Percentiles rank a stretch among this genome's conserved stretches.
These are phyloP conservation scores for Sigmodon hispidus DNA, from an alignment of 2,113 vertebrate species.

Conservation along the genomic window DNA sequence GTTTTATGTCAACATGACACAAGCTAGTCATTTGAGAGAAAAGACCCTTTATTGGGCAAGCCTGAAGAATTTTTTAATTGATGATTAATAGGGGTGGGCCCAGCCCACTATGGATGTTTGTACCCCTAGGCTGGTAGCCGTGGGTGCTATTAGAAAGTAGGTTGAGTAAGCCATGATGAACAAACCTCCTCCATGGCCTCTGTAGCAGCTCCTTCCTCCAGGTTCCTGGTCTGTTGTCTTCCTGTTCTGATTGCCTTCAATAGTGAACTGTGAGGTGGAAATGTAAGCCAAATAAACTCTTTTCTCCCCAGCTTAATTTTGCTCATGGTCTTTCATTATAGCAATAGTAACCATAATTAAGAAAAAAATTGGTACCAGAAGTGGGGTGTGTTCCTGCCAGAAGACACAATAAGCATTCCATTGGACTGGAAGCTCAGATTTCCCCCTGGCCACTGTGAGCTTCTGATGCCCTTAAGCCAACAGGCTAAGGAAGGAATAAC, in stretches of 20 bases:
- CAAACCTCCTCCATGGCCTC: background rate
- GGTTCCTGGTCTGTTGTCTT: background rate
- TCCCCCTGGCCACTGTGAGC: background rate
- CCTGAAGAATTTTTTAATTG: background rate
- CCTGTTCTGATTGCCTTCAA: background rate
- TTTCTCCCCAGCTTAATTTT: background rate
- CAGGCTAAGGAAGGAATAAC: background rate
- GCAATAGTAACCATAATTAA: background rate
- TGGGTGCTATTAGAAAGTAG: background rate
- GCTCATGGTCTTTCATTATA: background rate
- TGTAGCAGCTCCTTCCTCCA: background rate
- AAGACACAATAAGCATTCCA: background rate
- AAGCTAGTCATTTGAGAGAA: background rate
- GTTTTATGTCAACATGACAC: background rate
- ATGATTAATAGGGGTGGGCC: background rate
- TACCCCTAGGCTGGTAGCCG: background rate
- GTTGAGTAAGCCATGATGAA: background rate
- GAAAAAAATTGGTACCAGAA: background rate
- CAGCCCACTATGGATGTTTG: background rate
- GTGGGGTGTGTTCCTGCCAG: background rate
- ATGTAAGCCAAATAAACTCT: background rate
- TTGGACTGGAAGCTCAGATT: background rate
- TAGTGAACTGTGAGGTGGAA: background rate
- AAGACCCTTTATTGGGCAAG: background rate
- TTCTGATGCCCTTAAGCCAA: background rate